These are phyloP conservation scores for Rhynchonycteris naso DNA, from an alignment of 2,797 vertebrate species.

Conservation along the genomic window DNA sequence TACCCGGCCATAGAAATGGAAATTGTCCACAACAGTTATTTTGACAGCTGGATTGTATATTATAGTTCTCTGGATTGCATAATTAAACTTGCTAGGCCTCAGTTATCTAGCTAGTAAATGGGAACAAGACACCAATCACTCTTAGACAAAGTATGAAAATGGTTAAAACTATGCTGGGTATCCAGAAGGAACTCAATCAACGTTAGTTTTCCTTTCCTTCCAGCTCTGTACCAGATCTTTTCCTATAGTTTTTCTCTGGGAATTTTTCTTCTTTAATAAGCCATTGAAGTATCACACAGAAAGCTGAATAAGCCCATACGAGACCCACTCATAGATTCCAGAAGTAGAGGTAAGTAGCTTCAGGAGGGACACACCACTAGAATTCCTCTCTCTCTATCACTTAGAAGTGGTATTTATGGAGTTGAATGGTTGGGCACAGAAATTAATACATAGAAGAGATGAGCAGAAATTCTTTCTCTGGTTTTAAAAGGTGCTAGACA, in stretches of 20 bases:
- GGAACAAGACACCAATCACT: background rate
- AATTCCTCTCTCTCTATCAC: background rate
- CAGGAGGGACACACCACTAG: background rate
- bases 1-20: conserved; percentile 49
- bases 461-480: background rate
- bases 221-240: background rate
- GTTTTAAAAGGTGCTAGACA: background rate
- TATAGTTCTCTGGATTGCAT: background rate
- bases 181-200: background rate
- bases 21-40: conserved; percentile 36
- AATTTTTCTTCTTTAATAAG: conserved; percentile 11
- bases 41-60: conserved; percentile 44
- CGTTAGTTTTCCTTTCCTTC: background rate
- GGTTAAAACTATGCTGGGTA: background rate
- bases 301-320: background rate
- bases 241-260: background rate
- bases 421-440: background rate
- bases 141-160: background rate
- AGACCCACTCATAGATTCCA: background rate
- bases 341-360: background rate
- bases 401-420: background rate
- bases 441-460: background rate
- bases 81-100: background rate
- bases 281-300: background rate
- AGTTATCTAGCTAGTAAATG: background rate